Percentiles rank a stretch among this genome's conserved stretches.
phyloP scores from a whole-genome alignment of 2,797 vertebrate species.

The Myotis daubentonii region DNA sequence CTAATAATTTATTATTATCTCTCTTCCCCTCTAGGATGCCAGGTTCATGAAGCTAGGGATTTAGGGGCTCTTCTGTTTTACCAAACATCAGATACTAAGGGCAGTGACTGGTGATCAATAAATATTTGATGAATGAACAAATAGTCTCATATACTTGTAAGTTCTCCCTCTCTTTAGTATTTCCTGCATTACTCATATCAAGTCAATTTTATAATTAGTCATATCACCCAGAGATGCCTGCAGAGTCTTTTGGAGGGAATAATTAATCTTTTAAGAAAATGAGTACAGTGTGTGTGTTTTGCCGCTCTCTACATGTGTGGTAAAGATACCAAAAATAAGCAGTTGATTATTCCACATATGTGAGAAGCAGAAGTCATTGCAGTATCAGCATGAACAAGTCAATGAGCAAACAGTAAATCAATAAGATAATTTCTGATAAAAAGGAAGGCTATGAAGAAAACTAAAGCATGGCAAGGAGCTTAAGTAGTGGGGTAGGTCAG shows the following conservation, averaged over 20 bases:
- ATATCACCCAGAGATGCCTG: neutral
- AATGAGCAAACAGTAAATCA: neutral
- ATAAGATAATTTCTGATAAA: neutral
- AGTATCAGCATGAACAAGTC: neutral
- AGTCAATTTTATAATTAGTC: conserved; percentile 32
- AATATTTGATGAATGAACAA: conserved; percentile 26
- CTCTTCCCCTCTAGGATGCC: neutral
- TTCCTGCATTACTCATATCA: conserved; percentile 29
- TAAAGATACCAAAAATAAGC: neutral
- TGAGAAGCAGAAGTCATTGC: conserved; percentile 11
- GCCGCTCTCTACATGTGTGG: neutral
- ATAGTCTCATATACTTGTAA: neutral
- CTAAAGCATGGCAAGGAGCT: neutral
- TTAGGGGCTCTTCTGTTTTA: neutral
- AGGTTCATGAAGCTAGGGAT: neutral
- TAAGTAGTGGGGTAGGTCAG: neutral
- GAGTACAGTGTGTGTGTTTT: neutral
- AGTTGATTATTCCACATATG: neutral
- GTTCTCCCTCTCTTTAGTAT: neutral
- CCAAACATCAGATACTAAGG: neutral
- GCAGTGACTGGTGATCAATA: neutral
- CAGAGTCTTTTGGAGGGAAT: neutral
- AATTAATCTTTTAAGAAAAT: conserved; percentile 23
- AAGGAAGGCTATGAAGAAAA: neutral
- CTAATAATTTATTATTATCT: neutral